A percentile compares a stretch with the other conserved stretches of the same genome.
phyloP scores from a whole-genome alignment of 2,113 vertebrate genomes.

The Grantiella picta region DNA sequence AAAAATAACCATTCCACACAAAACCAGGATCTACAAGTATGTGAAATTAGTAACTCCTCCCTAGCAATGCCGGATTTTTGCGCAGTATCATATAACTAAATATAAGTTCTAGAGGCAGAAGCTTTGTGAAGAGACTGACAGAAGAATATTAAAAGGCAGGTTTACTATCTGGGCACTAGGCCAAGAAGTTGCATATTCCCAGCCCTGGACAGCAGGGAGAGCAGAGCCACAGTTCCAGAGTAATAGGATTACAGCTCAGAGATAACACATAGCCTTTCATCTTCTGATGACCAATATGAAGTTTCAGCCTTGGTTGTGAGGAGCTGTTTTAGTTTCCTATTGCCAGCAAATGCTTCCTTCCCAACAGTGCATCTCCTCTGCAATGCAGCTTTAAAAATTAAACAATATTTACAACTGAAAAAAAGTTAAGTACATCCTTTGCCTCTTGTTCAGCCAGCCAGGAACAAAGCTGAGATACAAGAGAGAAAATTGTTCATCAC shows the following conservation, averaged over 20 bases:
- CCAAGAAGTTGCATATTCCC: slow-evolving; percentile 23
- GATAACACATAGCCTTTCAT: slow-evolving; percentile 32
- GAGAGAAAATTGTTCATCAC: background rate
- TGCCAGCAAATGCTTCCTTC: background rate
- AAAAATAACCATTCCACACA: background rate
- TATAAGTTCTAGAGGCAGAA: background rate
- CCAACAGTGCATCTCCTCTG: background rate
- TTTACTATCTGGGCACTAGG: slow-evolving; percentile 11
- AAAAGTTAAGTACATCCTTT: background rate
- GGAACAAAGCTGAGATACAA: background rate
- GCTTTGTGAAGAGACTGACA: background rate
- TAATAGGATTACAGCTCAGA: slow-evolving; percentile 50
- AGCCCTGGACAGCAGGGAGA: slow-evolving; percentile 6
- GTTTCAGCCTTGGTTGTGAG: background rate
- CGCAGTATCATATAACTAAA: background rate
- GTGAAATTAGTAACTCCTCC: background rate
- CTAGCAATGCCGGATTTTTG: background rate
- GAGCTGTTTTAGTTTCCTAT: background rate
- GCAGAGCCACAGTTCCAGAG: background rate
- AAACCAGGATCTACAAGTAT: background rate
- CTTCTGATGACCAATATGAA: slow-evolving; percentile 19
- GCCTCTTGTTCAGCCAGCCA: background rate
- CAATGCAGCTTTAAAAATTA: background rate
- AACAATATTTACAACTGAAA: background rate
- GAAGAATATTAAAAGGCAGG: slow-evolving; percentile 23